phyloP scores from a whole-genome alignment of 2,113 vertebrate genomes.

The Neogobius melanostomus region DNA sequence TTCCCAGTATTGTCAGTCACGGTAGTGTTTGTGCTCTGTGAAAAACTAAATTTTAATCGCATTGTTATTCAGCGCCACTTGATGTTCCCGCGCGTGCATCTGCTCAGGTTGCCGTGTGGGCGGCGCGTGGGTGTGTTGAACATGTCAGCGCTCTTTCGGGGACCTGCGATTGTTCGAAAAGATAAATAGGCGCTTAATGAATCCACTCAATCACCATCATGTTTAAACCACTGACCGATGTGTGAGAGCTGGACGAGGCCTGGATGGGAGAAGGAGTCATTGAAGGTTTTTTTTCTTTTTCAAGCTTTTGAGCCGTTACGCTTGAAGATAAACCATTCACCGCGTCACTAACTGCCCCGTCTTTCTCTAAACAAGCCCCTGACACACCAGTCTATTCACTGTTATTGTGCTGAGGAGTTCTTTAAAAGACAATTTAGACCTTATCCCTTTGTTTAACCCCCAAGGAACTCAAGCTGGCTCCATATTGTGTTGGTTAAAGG shows the following conservation, averaged over 20 bases:
- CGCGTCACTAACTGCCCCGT: conserved; percentile 48
- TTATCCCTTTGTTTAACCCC: conserved; percentile 64
- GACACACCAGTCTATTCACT: conserved; percentile 55
- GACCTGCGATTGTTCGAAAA: conserved; percentile 48
- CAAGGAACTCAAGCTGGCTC: conserved; percentile 49
- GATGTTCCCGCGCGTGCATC: conserved; percentile 37
- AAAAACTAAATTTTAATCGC: not conserved
- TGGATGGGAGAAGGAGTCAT: conserved; percentile 50
- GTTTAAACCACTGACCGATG: conserved; percentile 70
- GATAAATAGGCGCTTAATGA: conserved; percentile 74
- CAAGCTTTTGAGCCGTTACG: conserved; percentile 59
- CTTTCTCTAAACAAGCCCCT: conserved; percentile 54
- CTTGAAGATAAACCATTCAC: conserved; percentile 65
- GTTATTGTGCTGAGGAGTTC: conserved; percentile 58
- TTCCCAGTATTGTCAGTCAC: no score
- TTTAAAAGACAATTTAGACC: conserved; percentile 71
- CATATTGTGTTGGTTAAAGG: conserved; percentile 34
- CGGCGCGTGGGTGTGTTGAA: conserved; percentile 49
- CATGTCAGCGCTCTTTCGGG: conserved; percentile 55
- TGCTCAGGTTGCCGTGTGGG: conserved; percentile 38
- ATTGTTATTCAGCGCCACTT: conserved; percentile 5
- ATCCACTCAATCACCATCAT: conserved; percentile 71
- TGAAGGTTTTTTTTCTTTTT: conserved; percentile 36
- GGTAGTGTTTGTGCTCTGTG: not conserved
- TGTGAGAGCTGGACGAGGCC: conserved; percentile 53